phyloP scores from a whole-genome alignment of 2,888 invertebrate species.

The Noctua comes region DNA sequence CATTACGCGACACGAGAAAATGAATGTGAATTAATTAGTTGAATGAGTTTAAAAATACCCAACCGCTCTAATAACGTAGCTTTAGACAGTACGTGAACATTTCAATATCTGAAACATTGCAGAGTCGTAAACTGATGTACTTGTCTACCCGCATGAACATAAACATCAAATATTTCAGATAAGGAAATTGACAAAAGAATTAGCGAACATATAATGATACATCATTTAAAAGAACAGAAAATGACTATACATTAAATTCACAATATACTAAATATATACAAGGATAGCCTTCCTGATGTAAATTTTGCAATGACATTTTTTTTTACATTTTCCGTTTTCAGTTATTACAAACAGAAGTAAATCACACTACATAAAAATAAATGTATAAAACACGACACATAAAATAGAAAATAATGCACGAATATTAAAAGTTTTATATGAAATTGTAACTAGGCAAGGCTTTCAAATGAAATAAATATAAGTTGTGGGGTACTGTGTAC shows the following conservation, averaged over 20 bases:
- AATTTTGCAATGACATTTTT: constrained; percentile 80
- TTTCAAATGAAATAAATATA: constrained; percentile 84
- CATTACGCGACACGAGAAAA: constrained; percentile 80
- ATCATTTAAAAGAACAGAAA: constrained; percentile 80
- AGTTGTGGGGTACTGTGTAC: constrained; percentile 71
- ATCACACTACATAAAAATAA: constrained; percentile 88
- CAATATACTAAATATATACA: constrained; percentile 87
- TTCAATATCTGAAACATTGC: constrained; percentile 72
- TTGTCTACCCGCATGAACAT: constrained; percentile 58
- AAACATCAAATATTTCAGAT: constrained; percentile 73
- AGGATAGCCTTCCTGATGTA: constrained; percentile 82
- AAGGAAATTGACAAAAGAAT: constrained; percentile 73
- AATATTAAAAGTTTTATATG: constrained; percentile 78
- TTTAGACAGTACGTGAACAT: constrained; percentile 73
- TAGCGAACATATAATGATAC: constrained; percentile 77
- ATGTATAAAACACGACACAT: constrained; percentile 88
- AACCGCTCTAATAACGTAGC: constrained; percentile 81
- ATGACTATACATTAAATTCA: constrained; percentile 84
- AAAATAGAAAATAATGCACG: constrained; percentile 84
- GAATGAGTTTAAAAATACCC: constrained; percentile 84
- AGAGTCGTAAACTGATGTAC: constrained; percentile 56
- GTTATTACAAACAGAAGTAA: constrained; percentile 88
- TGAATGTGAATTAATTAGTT: constrained; percentile 82
- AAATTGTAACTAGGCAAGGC: constrained; percentile 85
- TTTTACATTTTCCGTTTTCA: constrained; percentile 85